Evolutionary conservation across 2,888 invertebrate species (phyloP).

Genomic region (Thereva nobilitata): DNA sequence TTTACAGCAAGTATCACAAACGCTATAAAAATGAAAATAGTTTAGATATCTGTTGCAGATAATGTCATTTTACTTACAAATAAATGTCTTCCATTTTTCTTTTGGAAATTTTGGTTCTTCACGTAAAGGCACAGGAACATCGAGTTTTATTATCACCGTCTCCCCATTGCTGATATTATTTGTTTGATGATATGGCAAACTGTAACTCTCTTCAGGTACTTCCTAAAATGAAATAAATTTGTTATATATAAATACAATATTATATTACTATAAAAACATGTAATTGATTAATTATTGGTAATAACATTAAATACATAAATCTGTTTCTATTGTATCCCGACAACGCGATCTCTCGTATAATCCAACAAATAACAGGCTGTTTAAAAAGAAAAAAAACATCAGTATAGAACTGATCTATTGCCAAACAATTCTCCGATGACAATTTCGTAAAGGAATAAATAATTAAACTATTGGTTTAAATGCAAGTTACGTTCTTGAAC

Average conservation of each 20-base stretch:
- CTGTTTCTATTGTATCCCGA: no score
- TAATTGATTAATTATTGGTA: conserved; percentile 40
- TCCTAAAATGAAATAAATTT: conserved; percentile 46
- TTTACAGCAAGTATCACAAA: conserved; percentile 66
- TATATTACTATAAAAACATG: conserved; percentile 44
- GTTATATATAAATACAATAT: conserved; percentile 45
- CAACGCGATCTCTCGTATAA: no score
- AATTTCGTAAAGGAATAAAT: no score
- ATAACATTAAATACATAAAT: no score
- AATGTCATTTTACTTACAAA: conserved; percentile 48
- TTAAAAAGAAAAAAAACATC: no score
- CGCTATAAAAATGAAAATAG: conserved; percentile 58
- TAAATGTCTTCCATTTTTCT: conserved; percentile 80
- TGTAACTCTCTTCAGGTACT: conserved; percentile 49
- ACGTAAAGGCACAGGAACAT: conserved; percentile 68
- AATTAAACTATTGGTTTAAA: no score
- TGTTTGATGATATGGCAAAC: conserved; percentile 47
- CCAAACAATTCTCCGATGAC: no score
- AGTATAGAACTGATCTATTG: no score
- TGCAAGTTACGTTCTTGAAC: no score
- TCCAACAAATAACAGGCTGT: no score
- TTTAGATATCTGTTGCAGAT: conserved; percentile 17
- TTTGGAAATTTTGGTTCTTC: conserved; percentile 81
- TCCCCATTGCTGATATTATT: conserved; percentile 46
- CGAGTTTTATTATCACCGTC: conserved; percentile 64